Conservation (phyloP, 2,797 vertebrate genomes). For the Morus bassanus region DNA sequence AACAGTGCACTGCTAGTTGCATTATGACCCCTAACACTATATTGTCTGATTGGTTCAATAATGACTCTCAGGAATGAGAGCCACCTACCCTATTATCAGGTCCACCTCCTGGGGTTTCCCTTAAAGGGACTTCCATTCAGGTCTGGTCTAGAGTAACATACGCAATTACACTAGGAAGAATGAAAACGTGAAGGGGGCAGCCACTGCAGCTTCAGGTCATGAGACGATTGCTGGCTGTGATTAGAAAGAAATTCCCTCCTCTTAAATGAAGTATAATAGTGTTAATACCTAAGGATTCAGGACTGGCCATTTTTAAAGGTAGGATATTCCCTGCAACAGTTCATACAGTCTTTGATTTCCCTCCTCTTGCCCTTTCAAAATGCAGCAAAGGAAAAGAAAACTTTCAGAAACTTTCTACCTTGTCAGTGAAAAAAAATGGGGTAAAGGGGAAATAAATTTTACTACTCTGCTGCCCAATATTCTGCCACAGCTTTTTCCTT, state of each 20-base stretch:
- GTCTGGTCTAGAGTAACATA: not conserved
- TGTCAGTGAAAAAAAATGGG: not conserved
- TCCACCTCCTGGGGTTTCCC: conserved; percentile 37
- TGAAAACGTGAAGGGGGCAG: conserved; percentile 29
- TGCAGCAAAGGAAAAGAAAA: not conserved
- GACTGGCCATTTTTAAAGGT: not conserved
- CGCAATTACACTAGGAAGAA: conserved; percentile 33
- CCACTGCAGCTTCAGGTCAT: conserved; percentile 27
- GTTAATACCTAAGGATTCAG: not conserved
- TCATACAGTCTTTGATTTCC: not conserved
- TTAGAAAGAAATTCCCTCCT: conserved; percentile 30
- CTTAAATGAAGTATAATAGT: conserved; percentile 13
- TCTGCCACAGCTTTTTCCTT: not conserved
- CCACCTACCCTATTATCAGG: conserved; percentile 28
- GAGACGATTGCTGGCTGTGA: conserved; percentile 35
- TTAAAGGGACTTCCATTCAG: conserved; percentile 11
- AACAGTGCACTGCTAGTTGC: not conserved
- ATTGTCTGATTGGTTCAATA: conserved; percentile 41
- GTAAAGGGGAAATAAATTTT: not conserved
- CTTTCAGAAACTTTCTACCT: not conserved
- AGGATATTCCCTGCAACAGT: not conserved
- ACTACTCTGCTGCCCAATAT: not conserved
- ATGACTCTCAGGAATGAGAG: conserved; percentile 33
- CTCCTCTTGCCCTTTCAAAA: not conserved
- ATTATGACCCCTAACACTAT: conserved; percentile 20